A percentile compares a stretch with the other conserved stretches of the same genome.
These are phyloP conservation scores for Aegypius monachus DNA, from an alignment of 2,113 vertebrate species.

Conservation along the genomic window DNA sequence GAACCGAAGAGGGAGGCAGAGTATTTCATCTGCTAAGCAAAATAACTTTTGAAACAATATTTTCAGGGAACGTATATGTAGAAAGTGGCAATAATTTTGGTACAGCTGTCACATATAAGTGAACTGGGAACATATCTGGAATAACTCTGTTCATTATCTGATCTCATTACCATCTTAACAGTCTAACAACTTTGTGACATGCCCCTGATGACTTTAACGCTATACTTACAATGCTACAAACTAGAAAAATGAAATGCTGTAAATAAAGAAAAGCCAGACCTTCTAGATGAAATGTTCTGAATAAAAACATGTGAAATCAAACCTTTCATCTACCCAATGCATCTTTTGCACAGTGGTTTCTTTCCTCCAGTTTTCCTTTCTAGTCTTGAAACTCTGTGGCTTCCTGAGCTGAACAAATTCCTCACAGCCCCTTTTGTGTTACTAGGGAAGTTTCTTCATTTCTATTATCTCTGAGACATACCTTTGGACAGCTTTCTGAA, in stretches of 20 bases:
- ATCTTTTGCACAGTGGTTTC: neutral
- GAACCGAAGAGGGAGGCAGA: neutral
- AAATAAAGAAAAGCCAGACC: neutral
- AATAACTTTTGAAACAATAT: neutral
- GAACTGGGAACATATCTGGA: neutral
- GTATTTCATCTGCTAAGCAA: neutral
- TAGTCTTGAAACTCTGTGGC: neutral
- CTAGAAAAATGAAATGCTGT: neutral
- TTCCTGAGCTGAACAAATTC: neutral
- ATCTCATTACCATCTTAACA: neutral
- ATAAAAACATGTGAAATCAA: neutral
- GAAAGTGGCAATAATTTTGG: neutral
- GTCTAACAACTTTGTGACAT: neutral
- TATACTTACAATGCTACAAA: neutral
- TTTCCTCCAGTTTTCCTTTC: neutral
- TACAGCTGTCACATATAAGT: neutral
- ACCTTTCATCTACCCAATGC: neutral
- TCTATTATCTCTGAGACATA: neutral
- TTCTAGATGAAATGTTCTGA: neutral
- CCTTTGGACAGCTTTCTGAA: neutral
- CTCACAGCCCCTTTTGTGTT: neutral
- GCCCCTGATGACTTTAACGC: neutral
- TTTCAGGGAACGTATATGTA: neutral
- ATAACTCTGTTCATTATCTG: neutral
- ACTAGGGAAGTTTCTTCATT: neutral